Base-by-base conservation (phyloP, 2,888 invertebrate genomes). In the Euproctis similis region DNA sequence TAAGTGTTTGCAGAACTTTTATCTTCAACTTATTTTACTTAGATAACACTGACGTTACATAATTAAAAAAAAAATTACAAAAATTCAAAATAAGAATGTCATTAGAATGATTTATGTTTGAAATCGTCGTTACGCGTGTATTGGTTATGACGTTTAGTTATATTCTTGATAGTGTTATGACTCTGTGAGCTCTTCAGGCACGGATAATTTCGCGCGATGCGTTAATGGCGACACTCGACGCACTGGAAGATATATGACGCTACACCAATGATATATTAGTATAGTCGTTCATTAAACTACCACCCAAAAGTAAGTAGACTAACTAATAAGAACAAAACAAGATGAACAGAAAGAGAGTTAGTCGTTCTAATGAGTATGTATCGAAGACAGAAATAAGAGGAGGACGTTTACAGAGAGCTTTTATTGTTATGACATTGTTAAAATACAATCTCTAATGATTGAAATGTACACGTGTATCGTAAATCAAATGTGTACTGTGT, bases 211-310 rank as follows among this genome's bases (percentile, higher is more conserved):
- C 74, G 56, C 67, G 69, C 73, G n/a, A 68, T 68, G 80, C 80
- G 82, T 74, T 81, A 82, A 82, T 81, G 81, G 81, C 77, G 81
- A 82, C 82, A 81, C 77, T 82, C 82, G 68, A 50, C 82, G 77
- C 73, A 80, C 73, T 51, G 58, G 55, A 68, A 73, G 69, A 81
- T 80, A 81, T 82, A 82, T 78, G n/a, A n/a, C n/a, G n/a, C n/a
- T 77, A 71, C 78, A 55, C 59, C 72, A 76, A 77, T 84, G 82
- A 84, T 84, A 81, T 82, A 84, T 73, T 77, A 70, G 62, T 65
- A 71, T 63, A 69, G 62, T 77, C 82, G 76, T 82, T 56, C 77
- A 81, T 82, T 81, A 81, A 78, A 59, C 80, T 76, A 82, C 82
- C 81, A 81, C 82, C 82, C 82, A 76, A 82, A 82, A 81, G 78